These are phyloP conservation scores for Anarrhichthys ocellatus DNA, from an alignment of 2,113 vertebrate species.

Conservation along the genomic window DNA sequence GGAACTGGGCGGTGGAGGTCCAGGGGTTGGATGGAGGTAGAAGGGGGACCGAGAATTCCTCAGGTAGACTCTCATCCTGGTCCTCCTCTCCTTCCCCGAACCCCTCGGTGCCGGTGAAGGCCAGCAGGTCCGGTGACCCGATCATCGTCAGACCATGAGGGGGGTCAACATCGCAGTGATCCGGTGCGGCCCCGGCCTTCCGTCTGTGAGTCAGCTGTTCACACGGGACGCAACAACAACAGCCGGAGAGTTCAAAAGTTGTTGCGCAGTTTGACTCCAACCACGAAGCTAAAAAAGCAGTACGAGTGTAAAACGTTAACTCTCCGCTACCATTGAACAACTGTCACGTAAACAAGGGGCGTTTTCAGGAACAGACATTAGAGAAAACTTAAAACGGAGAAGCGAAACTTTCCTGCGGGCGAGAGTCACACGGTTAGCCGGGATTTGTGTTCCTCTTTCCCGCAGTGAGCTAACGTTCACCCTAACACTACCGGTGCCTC, in stretches of 20 bases:
- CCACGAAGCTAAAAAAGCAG: not conserved
- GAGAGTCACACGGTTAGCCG: slow-evolving; percentile 51
- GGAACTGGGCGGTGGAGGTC: slow-evolving; percentile 88
- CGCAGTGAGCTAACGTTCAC: not conserved
- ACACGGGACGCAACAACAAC: not conserved
- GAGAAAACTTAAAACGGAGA: slow-evolving; percentile 40
- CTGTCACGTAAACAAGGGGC: slow-evolving; percentile 21
- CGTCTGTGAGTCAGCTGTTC: slow-evolving; percentile 65
- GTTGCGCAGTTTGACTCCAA: slow-evolving; percentile 25
- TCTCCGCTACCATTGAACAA: not conserved
- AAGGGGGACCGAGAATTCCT: slow-evolving; percentile 90
- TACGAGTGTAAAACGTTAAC: not conserved
- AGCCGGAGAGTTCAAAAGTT: not conserved
- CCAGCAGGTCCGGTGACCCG: slow-evolving; percentile 94
- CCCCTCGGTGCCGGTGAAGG: slow-evolving; percentile 90
- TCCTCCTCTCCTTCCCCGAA: slow-evolving; percentile 81
- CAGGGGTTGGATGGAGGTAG: slow-evolving; percentile 87
- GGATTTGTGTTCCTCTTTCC: slow-evolving; percentile 54
- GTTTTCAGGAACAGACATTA: not conserved
- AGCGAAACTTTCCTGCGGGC: slow-evolving; percentile 50
- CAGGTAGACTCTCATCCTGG: slow-evolving; percentile 81
- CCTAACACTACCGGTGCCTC: not conserved
- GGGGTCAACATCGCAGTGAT: slow-evolving; percentile 5
- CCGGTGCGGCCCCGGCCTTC: slow-evolving; percentile 16
- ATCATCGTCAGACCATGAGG: slow-evolving; percentile 86